Evolutionary conservation across 2,113 vertebrate species (phyloP).

Genomic region (Shinisaurus crocodilurus): DNA sequence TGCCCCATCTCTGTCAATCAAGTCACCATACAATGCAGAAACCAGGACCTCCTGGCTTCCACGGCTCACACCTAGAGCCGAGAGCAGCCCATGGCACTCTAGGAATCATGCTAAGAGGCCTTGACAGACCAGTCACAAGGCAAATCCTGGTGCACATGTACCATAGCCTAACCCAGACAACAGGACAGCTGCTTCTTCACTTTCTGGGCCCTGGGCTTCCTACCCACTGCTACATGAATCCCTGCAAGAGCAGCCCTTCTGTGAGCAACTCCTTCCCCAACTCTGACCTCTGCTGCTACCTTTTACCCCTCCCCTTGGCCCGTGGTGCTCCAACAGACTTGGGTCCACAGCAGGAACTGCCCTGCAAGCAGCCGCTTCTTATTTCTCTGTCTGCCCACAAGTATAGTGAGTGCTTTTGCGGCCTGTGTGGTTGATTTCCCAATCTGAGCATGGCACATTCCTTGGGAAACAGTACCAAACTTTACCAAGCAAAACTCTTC

Average conservation of each 20-base stretch:
- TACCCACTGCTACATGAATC: not conserved
- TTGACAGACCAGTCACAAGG: not conserved
- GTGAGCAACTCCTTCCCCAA: not conserved
- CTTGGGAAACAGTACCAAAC: not conserved
- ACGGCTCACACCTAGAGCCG: too few relatives aligned
- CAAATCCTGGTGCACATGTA: not conserved
- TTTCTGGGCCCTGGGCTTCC: not conserved
- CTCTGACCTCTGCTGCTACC: not conserved
- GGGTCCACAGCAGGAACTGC: not conserved
- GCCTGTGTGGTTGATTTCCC: not conserved
- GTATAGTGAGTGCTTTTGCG: not conserved
- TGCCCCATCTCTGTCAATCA: not conserved
- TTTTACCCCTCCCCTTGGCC: not conserved
- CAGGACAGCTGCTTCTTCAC: not conserved
- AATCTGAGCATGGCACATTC: not conserved
- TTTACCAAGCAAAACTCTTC: not conserved
- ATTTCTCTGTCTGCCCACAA: not conserved
- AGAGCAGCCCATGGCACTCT: too few relatives aligned
- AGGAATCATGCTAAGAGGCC: not conserved
- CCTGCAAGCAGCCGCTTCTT: not conserved
- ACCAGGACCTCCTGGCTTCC: not conserved
- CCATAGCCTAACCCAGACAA: not conserved
- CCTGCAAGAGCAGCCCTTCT: not conserved
- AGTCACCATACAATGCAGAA: not conserved
- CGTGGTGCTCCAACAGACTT: not conserved